Base-by-base conservation (phyloP, 2,113 vertebrate genomes). In the Dipodomys merriami region DNA sequence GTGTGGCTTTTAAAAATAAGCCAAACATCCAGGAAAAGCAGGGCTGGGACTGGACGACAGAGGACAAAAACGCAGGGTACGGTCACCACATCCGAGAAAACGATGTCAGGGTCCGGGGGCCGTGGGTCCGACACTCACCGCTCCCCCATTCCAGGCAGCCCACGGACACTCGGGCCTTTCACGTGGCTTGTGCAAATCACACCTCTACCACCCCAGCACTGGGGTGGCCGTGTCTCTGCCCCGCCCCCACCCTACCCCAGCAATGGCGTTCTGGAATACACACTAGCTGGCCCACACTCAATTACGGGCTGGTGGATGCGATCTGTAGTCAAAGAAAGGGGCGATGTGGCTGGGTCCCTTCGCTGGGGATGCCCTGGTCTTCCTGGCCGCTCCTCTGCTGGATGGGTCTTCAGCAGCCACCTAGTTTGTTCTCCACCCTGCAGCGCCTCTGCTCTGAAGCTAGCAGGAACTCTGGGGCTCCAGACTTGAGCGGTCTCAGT, bases 221-320 rank as follows among this genome's bases (percentile, higher is more conserved):
- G 6, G 25, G 39, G 33, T 95, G 93, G 95, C 96, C 95, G 96
- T 96, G 96, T 96, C 94, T 92, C 94, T 65, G 95, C 15, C 53
- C 12, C 16, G 4, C 15, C 12, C 15, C 53, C 15, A 4, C 53
- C 53, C 53, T 16, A 4, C 15, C 53, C 15, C 53, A 4, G 88
- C 86, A 91, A 94, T 69, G 91, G 97, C 98, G 96, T 10, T 95
- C 53, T 90, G 97, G 96, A 97, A 96, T 94, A 96, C 90, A 30
- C 84, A 81, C 68, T 88, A 6, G 97, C 88, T 33, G 92, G 92
- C 93, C 96, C 96, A 97, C 83, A 93, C 95, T 97, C 97, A 98
- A 97, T 95, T 96, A 97, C 97, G 94, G 97, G 97, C 95, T 96
- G 96, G 97, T 97, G 96, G 96, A 93, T 96, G 96, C 93, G 95